Percentiles rank a stretch among this genome's conserved stretches.
These are phyloP conservation scores for human (Homo sapiens) DNA, from an alignment of 2,113 vertebrate species.

Conservation along the genomic window DNA sequence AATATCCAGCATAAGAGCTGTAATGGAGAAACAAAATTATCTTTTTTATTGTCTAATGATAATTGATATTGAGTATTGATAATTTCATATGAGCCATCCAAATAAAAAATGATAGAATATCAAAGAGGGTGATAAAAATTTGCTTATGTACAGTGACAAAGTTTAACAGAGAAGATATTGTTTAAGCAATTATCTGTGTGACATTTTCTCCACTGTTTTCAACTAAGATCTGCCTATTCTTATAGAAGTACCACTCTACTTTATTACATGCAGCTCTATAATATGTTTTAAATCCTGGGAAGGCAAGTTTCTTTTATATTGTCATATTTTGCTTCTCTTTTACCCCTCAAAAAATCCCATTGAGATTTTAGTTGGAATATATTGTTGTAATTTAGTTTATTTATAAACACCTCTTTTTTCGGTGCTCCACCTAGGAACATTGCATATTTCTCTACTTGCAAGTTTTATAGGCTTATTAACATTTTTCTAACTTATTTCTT, in stretches of 20 bases:
- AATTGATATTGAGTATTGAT: background rate
- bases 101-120: background rate
- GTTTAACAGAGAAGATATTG: background rate
- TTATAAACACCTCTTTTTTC: background rate
- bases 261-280: background rate
- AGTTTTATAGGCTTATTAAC: background rate
- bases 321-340: background rate
- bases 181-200: background rate
- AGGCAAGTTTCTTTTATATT: background rate
- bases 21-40: background rate
- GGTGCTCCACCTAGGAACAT: background rate
- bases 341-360: background rate
- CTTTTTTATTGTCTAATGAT: background rate
- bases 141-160: background rate
- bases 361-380: background rate
- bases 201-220: background rate
- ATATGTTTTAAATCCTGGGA: background rate
- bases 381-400: background rate
- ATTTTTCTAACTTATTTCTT: background rate
- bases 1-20: background rate
- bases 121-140: background rate
- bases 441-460: background rate
- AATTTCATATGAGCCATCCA: background rate
- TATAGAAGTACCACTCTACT: background rate
- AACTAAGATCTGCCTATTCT: background rate